Conservation (phyloP, 2,797 vertebrate species). For the Sebastes hubbsi region DNA sequence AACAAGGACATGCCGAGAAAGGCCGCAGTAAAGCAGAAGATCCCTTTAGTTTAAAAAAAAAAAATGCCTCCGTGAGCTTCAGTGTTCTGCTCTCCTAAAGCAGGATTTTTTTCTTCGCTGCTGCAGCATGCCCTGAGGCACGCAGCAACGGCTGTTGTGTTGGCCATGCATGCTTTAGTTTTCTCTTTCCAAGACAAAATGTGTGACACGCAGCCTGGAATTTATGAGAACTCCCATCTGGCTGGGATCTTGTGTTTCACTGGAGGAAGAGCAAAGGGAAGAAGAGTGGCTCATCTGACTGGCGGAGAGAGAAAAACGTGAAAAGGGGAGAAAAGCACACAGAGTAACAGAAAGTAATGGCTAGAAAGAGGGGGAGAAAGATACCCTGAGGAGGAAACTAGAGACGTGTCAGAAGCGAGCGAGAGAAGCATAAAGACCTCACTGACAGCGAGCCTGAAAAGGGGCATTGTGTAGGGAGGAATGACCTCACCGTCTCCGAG, state of each 20-base stretch:
- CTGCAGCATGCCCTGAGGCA: constrained; percentile 25
- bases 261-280: constrained; percentile 30
- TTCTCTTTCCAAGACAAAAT: constrained; percentile 45
- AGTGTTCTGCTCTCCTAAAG: constrained; percentile 26
- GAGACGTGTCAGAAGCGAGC: constrained; percentile 59
- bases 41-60: constrained; percentile 2
- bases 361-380: constrained; percentile 9
- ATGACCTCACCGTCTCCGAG: constrained; percentile 76
- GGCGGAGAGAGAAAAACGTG: constrained; percentile 17
- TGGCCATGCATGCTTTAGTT: constrained; percentile 37
- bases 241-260: constrained; percentile 47
- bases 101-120: constrained; percentile 11
- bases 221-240: constrained; percentile 60
- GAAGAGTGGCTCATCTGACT: constrained; percentile 24
- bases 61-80: constrained; percentile 17
- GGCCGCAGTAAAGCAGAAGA: constrained; percentile 22
- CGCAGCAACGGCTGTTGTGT: constrained; percentile 29
- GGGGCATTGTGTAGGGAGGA: constrained; percentile 68
- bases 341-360: constrained; percentile 11
- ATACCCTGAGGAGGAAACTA: constrained; percentile 61
- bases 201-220: constrained; percentile 58
- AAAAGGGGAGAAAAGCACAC: constrained; percentile 2
- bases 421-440: constrained; percentile 73
- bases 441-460: constrained; percentile 74
- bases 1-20: constrained; percentile 19